Conservation (phyloP, 1,140 invertebrate genomes). For the Conus betulinus region DNA sequence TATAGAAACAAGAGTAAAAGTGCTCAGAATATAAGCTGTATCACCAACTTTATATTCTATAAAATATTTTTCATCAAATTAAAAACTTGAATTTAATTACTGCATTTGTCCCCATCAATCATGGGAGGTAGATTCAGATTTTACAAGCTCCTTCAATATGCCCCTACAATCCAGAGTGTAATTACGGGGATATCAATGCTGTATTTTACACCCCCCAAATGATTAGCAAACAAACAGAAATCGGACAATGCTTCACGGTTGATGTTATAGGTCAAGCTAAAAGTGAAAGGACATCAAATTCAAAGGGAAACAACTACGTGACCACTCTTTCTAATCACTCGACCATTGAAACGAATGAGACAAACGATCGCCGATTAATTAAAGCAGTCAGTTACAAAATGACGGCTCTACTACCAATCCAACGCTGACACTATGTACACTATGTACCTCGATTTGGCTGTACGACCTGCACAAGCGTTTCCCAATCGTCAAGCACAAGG, state of each 20-base stretch:
- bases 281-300: neutral
- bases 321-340: neutral
- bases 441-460: slow-evolving; percentile 23
- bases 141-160: too few relatives aligned
- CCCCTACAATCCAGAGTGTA: neutral
- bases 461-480: slow-evolving; percentile 29
- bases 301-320: neutral
- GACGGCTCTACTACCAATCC: neutral
- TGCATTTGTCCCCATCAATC: too few relatives aligned
- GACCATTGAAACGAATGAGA: neutral
- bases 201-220: neutral
- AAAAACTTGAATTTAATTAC: too few relatives aligned
- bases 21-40: too few relatives aligned
- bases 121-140: too few relatives aligned
- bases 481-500: neutral
- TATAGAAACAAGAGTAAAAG: too few relatives aligned
- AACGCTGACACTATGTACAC: neutral
- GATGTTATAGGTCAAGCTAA: neutral
- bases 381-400: neutral
- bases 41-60: too few relatives aligned
- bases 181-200: neutral
- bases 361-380: neutral
- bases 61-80: too few relatives aligned
- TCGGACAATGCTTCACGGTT: too few relatives aligned
- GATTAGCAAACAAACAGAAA: too few relatives aligned